Percentiles rank a stretch among this genome's conserved stretches.
Conservation (phyloP, 2,113 vertebrate species). For the Daphoenositta chrysoptera region DNA sequence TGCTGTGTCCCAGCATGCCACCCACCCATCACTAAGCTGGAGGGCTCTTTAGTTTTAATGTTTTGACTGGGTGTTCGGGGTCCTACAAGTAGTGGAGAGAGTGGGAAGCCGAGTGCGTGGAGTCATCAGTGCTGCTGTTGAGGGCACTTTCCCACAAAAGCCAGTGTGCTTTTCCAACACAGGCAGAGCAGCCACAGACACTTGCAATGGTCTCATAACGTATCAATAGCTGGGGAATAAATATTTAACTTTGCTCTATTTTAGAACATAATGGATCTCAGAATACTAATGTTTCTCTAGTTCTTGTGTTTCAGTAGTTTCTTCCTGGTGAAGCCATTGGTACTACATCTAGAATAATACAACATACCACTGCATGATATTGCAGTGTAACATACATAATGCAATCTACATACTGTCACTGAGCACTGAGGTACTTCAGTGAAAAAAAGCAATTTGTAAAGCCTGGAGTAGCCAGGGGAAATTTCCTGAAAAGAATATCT, state of each 20-base stretch:
- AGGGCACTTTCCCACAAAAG: not conserved
- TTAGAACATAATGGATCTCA: not conserved
- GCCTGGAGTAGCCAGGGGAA: not conserved
- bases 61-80: not conserved
- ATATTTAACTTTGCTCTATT: slow-evolving; percentile 26
- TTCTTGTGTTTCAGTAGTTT: not conserved
- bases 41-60: not conserved
- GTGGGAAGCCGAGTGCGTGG: not conserved
- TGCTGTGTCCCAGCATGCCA: not conserved
- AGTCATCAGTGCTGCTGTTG: not conserved
- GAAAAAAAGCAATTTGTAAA: not conserved
- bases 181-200: not conserved
- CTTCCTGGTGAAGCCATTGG: not conserved
- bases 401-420: not conserved
- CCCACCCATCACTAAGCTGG: too few relatives aligned
- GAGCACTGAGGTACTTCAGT: not conserved
- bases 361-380: not conserved
- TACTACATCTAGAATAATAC: not conserved
- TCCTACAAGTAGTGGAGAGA: not conserved
- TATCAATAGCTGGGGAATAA: not conserved
- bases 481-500: not conserved
- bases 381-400: not conserved
- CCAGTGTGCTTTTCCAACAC: not conserved
- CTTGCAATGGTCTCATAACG: not conserved
- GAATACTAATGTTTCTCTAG: not conserved